A percentile compares a stretch with the other conserved stretches of the same genome.
Conservation (phyloP, 2,797 vertebrate genomes). For the Dicrostonyx torquatus region DNA sequence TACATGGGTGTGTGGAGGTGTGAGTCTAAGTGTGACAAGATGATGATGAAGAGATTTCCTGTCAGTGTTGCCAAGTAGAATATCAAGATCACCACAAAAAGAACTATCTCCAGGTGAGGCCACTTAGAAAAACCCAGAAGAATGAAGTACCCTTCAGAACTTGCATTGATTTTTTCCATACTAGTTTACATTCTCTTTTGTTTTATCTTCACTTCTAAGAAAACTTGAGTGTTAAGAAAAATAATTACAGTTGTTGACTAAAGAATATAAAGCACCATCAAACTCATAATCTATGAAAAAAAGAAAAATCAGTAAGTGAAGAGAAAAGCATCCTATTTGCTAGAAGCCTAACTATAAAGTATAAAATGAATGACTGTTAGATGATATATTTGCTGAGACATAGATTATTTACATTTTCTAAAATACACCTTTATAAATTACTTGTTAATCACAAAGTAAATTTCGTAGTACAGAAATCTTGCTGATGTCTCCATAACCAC, state of each 20-base stretch:
- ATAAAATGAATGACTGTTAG: neutral
- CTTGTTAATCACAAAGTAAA: neutral
- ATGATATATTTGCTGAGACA: neutral
- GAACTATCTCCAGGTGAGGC: neutral
- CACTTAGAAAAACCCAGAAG: conserved; percentile 38
- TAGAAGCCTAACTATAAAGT: neutral
- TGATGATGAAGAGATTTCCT: conserved; percentile 70
- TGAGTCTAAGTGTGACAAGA: conserved; percentile 20
- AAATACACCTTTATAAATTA: neutral
- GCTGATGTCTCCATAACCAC: no score
- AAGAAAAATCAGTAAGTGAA: neutral
- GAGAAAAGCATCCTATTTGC: neutral
- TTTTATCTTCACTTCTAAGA: neutral
- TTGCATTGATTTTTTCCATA: neutral
- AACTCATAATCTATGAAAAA: neutral
- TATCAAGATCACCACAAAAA: conserved; percentile 54
- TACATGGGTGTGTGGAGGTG: conserved; percentile 75
- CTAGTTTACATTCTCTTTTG: neutral
- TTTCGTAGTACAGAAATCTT: neutral
- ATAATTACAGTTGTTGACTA: neutral
- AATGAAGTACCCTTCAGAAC: neutral
- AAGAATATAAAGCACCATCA: neutral
- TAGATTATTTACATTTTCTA: neutral
- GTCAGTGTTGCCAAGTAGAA: conserved; percentile 70
- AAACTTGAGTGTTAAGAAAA: neutral